Evolutionary conservation across 1,140 invertebrate species (phyloP), one percentile per base, ranked within the genome.

Genomic region (Bacillus rossius): DNA sequence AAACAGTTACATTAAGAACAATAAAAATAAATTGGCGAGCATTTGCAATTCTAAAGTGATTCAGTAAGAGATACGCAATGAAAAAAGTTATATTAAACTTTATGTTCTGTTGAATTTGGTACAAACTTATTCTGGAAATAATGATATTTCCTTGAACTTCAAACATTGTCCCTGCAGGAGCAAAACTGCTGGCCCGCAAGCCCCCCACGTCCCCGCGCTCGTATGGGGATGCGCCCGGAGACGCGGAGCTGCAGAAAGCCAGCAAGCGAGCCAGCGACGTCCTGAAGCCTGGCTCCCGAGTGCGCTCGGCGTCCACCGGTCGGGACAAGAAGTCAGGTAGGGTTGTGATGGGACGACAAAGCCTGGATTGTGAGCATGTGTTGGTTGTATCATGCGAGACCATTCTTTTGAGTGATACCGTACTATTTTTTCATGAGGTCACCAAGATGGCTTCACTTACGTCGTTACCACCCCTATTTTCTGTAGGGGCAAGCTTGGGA

Each of bases 241-340:
- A 57, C 22, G 61, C 61, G 42, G 19, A 40, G 3, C 8, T 49
- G 19, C 60, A 45, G 59, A 61, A 41, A 37, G 58, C 55, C 54
- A 49, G 41, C 20, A 29, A 63, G 60, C 61, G 66, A 41, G 19
- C 55, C 45, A 47, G 62, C 25, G 71, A 71, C 62, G 16, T 59
- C 7, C 61, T 52, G 40, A 75, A 76, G 65, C 73, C 73, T 45
- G 80, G 80, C 40, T 69, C 82, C 8, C 77, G 87, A 74, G 74
- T 91, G 1, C 77, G 91, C 65, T 92, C 90, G 25, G 89, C 89
- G 29, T 93, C 91, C 3, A 91, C 89, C 4, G 91, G 91, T 19
- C 75, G 91, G 19, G 90, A 93, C 70, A 92, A 92, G 73, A 86
- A 88, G 64, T 91, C 88, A 7, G 79, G 79, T 80, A 62, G 64